phyloP scores from a whole-genome alignment of 2,113 vertebrate species.

The Perca fluviatilis region DNA sequence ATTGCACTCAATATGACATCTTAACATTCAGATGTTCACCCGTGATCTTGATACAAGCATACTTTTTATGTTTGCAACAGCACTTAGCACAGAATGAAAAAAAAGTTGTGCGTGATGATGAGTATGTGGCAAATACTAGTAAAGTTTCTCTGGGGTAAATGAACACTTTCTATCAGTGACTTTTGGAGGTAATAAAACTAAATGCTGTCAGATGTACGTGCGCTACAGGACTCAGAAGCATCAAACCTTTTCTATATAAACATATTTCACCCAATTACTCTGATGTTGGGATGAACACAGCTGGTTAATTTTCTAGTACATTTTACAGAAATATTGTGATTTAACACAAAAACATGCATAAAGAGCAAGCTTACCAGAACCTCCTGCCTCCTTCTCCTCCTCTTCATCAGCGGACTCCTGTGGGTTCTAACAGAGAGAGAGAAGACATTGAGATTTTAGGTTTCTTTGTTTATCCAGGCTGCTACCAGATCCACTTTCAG shows the following conservation, averaged over 20 bases:
- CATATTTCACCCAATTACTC: background rate
- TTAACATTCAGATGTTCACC: background rate
- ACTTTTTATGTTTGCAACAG: background rate
- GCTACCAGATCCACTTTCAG: background rate
- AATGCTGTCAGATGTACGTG: background rate
- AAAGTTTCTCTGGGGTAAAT: background rate
- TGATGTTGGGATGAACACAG: background rate
- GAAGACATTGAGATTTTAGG: background rate
- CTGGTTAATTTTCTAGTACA: background rate
- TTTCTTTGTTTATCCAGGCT: background rate
- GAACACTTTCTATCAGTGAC: background rate
- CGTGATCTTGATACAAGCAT: background rate
- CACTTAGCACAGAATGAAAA: background rate
- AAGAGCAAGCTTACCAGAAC: conserved; percentile 82
- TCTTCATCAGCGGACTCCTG: conserved; percentile 93
- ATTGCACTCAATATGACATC: background rate
- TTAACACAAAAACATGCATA: background rate
- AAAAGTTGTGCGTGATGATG: background rate
- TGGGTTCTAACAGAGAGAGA: conserved; percentile 85
- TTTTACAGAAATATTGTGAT: background rate
- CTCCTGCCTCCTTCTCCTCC: conserved; percentile 89
- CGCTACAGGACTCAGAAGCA: background rate
- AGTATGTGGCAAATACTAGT: background rate
- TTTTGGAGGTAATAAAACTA: background rate
- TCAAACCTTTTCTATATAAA: background rate